Evolutionary conservation across 2,888 invertebrate genomes (phyloP).

Genomic region (Hoplodrina blanda): DNA sequence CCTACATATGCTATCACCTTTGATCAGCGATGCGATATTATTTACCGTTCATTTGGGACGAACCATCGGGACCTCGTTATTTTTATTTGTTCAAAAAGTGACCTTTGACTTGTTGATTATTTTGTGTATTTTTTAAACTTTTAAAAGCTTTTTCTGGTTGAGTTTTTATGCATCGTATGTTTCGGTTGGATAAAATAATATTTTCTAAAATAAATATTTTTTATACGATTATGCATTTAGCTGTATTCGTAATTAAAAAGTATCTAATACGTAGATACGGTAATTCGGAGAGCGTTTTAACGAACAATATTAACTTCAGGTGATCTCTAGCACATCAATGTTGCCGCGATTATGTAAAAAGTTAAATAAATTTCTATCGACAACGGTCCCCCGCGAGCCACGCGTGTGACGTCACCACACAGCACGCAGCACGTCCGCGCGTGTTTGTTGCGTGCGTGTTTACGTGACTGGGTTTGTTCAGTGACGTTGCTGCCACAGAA

Average conservation of each 20-base stretch:
- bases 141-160: background rate
- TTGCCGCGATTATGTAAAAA: too few relatives aligned
- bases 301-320: too few relatives aligned
- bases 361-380: too few relatives aligned
- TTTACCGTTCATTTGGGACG: slow-evolving; percentile 22
- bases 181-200: background rate
- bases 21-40: slow-evolving; percentile 37
- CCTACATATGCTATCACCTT: slow-evolving; percentile 6
- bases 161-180: background rate
- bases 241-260: too few relatives aligned
- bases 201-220: too few relatives aligned
- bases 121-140: background rate
- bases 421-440: background rate
- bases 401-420: slow-evolving; percentile 14
- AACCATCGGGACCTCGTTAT: slow-evolving; percentile 4
- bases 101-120: background rate
- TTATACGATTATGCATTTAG: too few relatives aligned
- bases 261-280: too few relatives aligned
- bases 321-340: too few relatives aligned
- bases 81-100: slow-evolving; percentile 12
- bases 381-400: background rate
- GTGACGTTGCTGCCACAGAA: slow-evolving; percentile 9
- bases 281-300: too few relatives aligned
- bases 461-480: slow-evolving; percentile 30
- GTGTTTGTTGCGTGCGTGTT: slow-evolving; percentile 17